Evolutionary conservation across 1,140 invertebrate species (phyloP), one percentile per base, ranked within the genome.

Genomic region (Patella vulgata): DNA sequence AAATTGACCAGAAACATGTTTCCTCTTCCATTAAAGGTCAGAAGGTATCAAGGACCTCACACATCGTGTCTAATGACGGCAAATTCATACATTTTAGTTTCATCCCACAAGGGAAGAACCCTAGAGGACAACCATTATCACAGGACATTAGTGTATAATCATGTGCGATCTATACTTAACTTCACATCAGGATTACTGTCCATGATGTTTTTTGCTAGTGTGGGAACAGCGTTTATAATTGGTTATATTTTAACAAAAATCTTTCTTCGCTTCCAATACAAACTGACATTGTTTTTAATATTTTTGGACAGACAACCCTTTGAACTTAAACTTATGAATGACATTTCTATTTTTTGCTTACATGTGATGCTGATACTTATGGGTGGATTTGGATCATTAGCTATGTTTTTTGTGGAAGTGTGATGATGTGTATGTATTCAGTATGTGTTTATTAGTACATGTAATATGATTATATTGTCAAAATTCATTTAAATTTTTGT

Each of bases 61-160:
- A 31, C 59, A 1, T 51, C 59, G 8, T 62, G 59, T 23, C 40
- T 62, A 21, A 30, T 54, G 50, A 46, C 59, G 0, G 59, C 59
- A 0, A 51, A 54, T 27, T 44, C 59, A 2, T 46, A 54, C 33
- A n/a, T 31, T 31, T 27, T 19, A 6, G 8, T n/a, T 21, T 62
- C n/a, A 25, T 36, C 25, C 1, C n/a, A 30, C 9, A 25, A 43
- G n/a, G 27, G 47, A 25, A 39, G 44, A 19, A 46, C 40, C 31
- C 8, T 25, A 12, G 17, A 17, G 8, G 25, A 12, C 2, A 27
- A 14, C 12, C 21, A 36, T 27, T 36, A n/a, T 36, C 50, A 36
- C 11, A 23, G 36, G n/a, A 23, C 23, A 6, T 39, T 59, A 1
- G 3, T 52, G 23, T 19, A 3, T n/a, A 11, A 39, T n/a, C 58